These are phyloP conservation scores for Anguilla megastoma DNA, from an alignment of 2,797 vertebrate genomes.

Conservation along the genomic window DNA sequence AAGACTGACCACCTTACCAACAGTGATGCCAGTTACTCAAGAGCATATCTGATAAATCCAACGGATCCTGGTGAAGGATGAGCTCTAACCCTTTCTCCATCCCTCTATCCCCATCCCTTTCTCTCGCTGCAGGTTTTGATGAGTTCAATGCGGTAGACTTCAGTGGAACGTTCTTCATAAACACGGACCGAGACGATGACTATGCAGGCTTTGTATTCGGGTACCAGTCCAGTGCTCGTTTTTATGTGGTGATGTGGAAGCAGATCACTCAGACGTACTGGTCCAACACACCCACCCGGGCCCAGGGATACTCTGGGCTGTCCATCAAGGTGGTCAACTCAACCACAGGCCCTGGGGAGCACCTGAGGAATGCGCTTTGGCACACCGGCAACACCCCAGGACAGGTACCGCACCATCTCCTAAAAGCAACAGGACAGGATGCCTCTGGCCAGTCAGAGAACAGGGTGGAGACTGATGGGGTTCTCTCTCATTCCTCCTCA, in stretches of 20 bases:
- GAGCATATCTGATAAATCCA: neutral
- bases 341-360: slow-evolving; percentile 93
- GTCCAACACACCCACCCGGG: slow-evolving; percentile 90
- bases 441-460: neutral
- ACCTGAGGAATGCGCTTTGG: slow-evolving; percentile 96
- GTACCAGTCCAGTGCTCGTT: slow-evolving; percentile 96
- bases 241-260: slow-evolving; percentile 99
- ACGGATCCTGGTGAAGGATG: neutral
- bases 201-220: slow-evolving; percentile 97
- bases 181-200: slow-evolving; percentile 95
- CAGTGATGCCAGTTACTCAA: neutral
- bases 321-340: slow-evolving; percentile 98
- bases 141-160: slow-evolving; percentile 98
- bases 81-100: neutral
- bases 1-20: slow-evolving; percentile 47
- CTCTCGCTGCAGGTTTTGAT: slow-evolving; percentile 81
- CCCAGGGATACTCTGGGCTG: slow-evolving; percentile 94
- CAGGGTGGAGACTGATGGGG: neutral
- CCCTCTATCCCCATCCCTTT: neutral
- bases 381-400: slow-evolving; percentile 93
- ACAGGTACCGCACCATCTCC: slow-evolving; percentile 75
- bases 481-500: slow-evolving; percentile 51
- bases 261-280: slow-evolving; percentile 97
- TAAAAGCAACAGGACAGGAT: neutral
- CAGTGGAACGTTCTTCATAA: slow-evolving; percentile 98